phyloP scores from a whole-genome alignment of 2,888 invertebrate species.

The Chrysodeixis includens region DNA sequence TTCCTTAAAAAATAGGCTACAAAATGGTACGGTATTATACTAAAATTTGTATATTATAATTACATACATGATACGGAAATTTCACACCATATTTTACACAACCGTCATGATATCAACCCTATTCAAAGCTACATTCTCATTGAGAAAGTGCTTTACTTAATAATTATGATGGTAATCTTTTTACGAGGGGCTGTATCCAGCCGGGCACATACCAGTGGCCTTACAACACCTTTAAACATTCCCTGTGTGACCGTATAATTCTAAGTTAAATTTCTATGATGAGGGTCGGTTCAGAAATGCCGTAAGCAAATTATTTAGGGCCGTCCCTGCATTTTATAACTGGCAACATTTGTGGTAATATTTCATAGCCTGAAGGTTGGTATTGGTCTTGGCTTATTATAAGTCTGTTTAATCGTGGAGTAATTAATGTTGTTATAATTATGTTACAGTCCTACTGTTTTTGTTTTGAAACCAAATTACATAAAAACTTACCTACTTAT shows the following conservation, averaged over 20 bases:
- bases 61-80: constrained; percentile 27
- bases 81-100: constrained; percentile 20
- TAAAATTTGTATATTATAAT: constrained; percentile 27
- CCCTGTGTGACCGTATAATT: constrained; percentile 55
- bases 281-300: constrained; percentile 61
- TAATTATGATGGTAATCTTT: constrained; percentile 50
- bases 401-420: background rate
- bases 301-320: constrained; percentile 60
- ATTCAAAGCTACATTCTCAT: constrained; percentile 15
- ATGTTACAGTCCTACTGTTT: background rate
- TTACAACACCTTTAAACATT: constrained; percentile 53
- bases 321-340: constrained; percentile 62
- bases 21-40: background rate
- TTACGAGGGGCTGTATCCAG: constrained; percentile 25
- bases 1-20: background rate
- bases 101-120: constrained; percentile 7
- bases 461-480: background rate
- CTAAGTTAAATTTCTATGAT: constrained; percentile 66
- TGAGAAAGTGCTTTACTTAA: constrained; percentile 19
- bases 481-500: background rate
- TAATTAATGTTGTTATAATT: background rate
- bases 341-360: constrained; percentile 61
- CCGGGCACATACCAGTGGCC: constrained; percentile 16
- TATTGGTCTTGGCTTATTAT: constrained; percentile 53
- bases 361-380: constrained; percentile 53